Evolutionary conservation across 2,113 vertebrate genomes (phyloP).

Genomic region (Phrynosoma blainvillii): DNA sequence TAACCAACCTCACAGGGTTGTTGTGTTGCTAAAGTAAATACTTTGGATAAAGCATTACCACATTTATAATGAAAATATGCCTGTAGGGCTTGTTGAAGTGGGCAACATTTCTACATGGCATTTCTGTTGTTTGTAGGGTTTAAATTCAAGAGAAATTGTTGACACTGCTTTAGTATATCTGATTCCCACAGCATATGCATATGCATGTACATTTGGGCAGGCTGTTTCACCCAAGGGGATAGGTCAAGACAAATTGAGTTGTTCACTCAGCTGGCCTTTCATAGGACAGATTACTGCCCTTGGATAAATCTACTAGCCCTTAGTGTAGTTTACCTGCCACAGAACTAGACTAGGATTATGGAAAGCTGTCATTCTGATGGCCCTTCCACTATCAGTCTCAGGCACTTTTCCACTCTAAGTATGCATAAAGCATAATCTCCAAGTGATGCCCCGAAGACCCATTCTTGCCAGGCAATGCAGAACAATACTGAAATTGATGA

Average conservation of each 20-base stretch:
- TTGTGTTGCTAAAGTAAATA: not conserved
- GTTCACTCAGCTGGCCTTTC: not conserved
- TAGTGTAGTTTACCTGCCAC: not conserved
- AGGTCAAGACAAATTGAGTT: not conserved
- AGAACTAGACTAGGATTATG: not conserved
- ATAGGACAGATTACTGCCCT: no score
- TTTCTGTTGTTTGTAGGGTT: not conserved
- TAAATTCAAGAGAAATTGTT: not conserved
- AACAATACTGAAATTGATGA: not conserved
- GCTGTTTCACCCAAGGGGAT: not conserved
- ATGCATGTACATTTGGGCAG: not conserved
- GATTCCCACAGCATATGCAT: not conserved
- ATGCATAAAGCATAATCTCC: not conserved
- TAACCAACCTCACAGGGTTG: not conserved
- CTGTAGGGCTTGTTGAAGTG: not conserved
- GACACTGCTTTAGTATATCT: not conserved
- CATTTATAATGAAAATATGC: not conserved
- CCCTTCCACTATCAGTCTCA: not conserved
- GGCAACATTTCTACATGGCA: not conserved
- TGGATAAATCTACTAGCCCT: no score
- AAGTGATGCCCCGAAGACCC: not conserved
- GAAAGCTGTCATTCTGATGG: fast-evolving
- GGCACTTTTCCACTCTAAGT: not conserved
- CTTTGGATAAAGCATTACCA: no score
- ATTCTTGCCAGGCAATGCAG: not conserved